phyloP scores from a whole-genome alignment of 2,888 invertebrate genomes.

The Hyalella azteca region DNA sequence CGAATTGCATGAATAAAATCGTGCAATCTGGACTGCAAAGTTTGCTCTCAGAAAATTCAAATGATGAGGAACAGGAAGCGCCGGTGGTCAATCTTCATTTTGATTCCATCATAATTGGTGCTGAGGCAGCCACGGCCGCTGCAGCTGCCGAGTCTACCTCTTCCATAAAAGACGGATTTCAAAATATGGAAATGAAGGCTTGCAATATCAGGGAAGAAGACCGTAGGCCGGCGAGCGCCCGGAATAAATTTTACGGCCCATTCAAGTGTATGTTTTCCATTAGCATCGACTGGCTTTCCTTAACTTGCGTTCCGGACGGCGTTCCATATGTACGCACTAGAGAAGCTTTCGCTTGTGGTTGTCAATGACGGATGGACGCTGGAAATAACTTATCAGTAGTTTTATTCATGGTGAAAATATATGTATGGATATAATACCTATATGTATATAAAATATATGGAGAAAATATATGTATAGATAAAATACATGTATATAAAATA shows the following conservation, averaged over 20 bases:
- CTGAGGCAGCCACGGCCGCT: constrained; percentile 24
- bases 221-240: constrained; percentile 11
- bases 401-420: no score
- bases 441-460: no score
- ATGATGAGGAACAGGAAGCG: constrained; percentile 21
- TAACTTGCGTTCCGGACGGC: constrained; percentile 7
- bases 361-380: no score
- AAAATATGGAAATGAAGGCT: constrained; percentile 36
- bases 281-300: constrained; percentile 31
- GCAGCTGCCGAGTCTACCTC: constrained; percentile 25
- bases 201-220: constrained; percentile 37
- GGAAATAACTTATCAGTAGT: no score
- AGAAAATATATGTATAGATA: no score
- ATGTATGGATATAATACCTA: no score
- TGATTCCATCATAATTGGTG: constrained; percentile 37
- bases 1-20: constrained; percentile 7
- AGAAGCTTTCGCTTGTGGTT: neutral
- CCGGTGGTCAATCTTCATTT: constrained; percentile 35
- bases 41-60: constrained; percentile 26
- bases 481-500: no score
- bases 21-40: neutral
- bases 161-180: constrained; percentile 28
- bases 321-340: neutral
- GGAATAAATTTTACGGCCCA: constrained; percentile 36
- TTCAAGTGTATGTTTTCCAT: constrained; percentile 36